These are phyloP conservation scores for Sclerurus mexicanus DNA, from an alignment of 2,113 vertebrate species.

Conservation along the genomic window DNA sequence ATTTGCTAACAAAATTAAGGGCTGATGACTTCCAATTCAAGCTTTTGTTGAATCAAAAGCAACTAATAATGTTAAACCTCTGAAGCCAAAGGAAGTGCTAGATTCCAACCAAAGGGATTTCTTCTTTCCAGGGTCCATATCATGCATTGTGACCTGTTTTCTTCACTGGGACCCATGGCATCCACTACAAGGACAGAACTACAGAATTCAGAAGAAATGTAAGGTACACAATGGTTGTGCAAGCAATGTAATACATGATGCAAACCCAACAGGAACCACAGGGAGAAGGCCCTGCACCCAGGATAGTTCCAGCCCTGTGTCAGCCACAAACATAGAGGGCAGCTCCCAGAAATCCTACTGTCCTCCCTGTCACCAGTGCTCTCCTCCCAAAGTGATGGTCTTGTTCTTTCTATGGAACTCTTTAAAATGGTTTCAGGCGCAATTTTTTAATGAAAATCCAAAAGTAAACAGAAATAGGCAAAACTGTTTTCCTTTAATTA, in stretches of 20 bases:
- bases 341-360: background rate
- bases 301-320: background rate
- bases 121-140: background rate
- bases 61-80: background rate
- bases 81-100: background rate
- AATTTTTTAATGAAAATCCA: background rate
- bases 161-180: background rate
- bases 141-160: background rate
- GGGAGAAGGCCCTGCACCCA: background rate
- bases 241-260: background rate
- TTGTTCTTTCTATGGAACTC: background rate
- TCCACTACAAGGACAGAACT: background rate
- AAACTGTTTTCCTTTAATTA: background rate
- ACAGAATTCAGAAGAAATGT: background rate
- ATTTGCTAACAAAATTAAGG: background rate
- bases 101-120: background rate
- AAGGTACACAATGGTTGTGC: background rate
- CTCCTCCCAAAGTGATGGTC: fast-evolving
- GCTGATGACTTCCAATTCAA: background rate
- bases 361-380: background rate
- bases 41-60: background rate
- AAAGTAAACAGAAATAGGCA: background rate
- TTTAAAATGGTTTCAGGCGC: background rate
- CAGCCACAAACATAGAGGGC: background rate
- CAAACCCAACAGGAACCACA: background rate